A percentile compares a stretch with the other conserved stretches of the same genome.
Conservation (phyloP, 2,888 invertebrate species). For the Pollenia angustigena region DNA sequence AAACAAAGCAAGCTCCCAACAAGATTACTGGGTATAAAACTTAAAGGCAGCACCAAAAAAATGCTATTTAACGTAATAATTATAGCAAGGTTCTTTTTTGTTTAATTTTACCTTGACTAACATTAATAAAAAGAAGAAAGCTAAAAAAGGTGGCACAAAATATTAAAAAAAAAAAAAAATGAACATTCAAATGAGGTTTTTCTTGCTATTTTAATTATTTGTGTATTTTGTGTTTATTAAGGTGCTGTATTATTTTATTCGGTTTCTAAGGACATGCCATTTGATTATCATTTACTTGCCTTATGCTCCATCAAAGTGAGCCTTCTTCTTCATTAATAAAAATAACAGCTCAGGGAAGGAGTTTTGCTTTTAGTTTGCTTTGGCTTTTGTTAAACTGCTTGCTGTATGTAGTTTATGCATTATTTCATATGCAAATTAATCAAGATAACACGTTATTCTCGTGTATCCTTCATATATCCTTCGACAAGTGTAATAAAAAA, state of each 20-base stretch:
- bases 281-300: conserved; percentile 58
- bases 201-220: conserved; percentile 24
- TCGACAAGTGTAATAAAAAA: conserved; percentile 47
- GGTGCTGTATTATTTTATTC: conserved; percentile 18
- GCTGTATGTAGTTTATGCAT: conserved; percentile 51
- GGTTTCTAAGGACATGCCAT: conserved; percentile 69
- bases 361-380: conserved; percentile 10
- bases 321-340: background rate
- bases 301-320: conserved; percentile 45
- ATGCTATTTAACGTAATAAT: conserved; percentile 46
- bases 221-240: conserved; percentile 4
- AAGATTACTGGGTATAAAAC: background rate
- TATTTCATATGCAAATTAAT: conserved; percentile 82
- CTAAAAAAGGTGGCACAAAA: background rate
- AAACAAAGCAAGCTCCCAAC: background rate
- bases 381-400: background rate
- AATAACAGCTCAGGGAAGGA: background rate
- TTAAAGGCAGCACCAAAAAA: background rate
- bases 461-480: conserved; percentile 64
- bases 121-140: background rate
- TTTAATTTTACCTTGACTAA: conserved; percentile 45
- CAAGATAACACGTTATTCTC: conserved; percentile 77
- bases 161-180: conserved; percentile 39
- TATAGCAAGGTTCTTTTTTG: conserved; percentile 17
- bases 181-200: conserved; percentile 55